Conservation (phyloP, 2,797 vertebrate species). For the Typhlichthys subterraneus region DNA sequence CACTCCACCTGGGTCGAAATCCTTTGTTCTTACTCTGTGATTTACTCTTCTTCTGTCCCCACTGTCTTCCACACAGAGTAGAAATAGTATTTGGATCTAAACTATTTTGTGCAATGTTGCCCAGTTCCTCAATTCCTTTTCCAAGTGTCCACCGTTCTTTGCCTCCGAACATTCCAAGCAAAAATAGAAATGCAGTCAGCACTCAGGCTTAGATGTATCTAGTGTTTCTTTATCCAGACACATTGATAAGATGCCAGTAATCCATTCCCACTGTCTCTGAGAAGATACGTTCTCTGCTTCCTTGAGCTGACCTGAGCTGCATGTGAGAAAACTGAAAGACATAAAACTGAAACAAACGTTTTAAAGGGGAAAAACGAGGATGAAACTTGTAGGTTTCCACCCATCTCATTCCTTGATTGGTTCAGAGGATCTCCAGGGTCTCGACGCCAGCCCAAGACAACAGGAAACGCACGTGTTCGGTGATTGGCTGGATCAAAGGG, state of each 20-base stretch:
- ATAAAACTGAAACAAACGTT: constrained; percentile 67
- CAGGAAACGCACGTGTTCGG: constrained; percentile 52
- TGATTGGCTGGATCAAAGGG: constrained; percentile 67
- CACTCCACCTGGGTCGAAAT: not conserved
- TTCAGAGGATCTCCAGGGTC: constrained; percentile 41
- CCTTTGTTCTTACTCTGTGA: not conserved
- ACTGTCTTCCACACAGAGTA: not conserved
- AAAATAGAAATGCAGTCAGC: constrained; percentile 3
- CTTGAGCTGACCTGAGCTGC: constrained; percentile 41
- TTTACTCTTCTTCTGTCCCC: constrained; percentile 22
- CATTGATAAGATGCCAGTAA: constrained; percentile 16
- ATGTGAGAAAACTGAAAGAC: constrained; percentile 51
- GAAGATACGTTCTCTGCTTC: constrained; percentile 23
- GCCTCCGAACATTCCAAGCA: constrained; percentile 18
- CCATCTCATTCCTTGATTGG: constrained; percentile 73
- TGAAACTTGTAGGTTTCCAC: constrained; percentile 60
- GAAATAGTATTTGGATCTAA: not conserved
- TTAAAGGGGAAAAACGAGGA: constrained; percentile 71
- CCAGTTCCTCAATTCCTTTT: too few species aligned
- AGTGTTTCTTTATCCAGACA: constrained; percentile 27
- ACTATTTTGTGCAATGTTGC: not conserved
- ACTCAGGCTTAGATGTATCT: not conserved
- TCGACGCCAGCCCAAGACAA: constrained; percentile 59
- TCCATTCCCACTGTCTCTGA: constrained; percentile 21
- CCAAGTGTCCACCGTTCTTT: constrained; percentile 11